Conservation (phyloP, 2,113 vertebrate species). For the Ceyx cyanopectus region DNA sequence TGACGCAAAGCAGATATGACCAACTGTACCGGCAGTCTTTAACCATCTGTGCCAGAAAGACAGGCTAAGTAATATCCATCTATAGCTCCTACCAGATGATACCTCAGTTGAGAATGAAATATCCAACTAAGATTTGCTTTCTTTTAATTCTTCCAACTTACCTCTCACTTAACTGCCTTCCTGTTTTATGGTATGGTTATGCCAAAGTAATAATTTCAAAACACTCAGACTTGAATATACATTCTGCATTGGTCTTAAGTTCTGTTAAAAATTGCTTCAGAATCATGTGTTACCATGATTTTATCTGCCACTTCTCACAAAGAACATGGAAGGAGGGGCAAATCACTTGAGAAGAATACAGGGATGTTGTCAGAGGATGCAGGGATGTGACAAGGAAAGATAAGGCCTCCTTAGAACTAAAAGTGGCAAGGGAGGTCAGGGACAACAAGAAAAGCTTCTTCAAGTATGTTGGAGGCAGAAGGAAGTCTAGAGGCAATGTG, state of each 20-base stretch:
- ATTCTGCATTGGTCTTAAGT: not conserved
- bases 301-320: not conserved
- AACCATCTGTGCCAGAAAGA: not conserved
- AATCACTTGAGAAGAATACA: too few species aligned
- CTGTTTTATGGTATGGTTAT: not conserved
- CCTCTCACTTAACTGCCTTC: not conserved
- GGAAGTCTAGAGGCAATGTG: too few species aligned
- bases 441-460: too few species aligned
- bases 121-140: not conserved
- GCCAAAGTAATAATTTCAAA: not conserved
- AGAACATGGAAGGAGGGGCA: not conserved
- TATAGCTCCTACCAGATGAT: not conserved
- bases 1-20: not conserved
- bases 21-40: not conserved
- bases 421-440: too few species aligned
- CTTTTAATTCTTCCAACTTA: not conserved
- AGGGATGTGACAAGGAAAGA: too few species aligned
- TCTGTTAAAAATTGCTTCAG: not conserved
- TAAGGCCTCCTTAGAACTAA: too few species aligned
- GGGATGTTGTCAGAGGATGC: too few species aligned
- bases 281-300: not conserved
- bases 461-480: too few species aligned
- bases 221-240: not conserved
- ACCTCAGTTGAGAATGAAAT: not conserved
- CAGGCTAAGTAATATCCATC: not conserved